Percentiles rank a stretch among this genome's conserved stretches.
These are phyloP conservation scores for Phymorhynchus buccinoides DNA, from an alignment of 1,140 invertebrate species.

Conservation along the genomic window DNA sequence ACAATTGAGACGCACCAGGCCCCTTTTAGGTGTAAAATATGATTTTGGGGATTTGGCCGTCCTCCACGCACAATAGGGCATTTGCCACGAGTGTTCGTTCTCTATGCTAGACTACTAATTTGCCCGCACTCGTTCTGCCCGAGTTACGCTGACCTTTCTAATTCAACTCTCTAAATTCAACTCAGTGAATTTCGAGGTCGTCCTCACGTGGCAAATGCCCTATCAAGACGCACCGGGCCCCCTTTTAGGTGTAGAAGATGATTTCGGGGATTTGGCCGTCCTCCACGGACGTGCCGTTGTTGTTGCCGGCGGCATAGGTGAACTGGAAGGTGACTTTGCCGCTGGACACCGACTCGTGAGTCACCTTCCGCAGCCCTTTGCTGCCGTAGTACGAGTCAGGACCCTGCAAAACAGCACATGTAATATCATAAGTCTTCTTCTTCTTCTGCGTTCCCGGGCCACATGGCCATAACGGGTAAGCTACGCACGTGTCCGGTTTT, in stretches of 20 bases:
- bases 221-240: neutral
- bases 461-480: too few relatives aligned
- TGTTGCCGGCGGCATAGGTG: slow-evolving; percentile 88
- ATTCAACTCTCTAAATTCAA: too few relatives aligned
- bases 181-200: too few relatives aligned
- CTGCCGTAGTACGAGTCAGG: slow-evolving; percentile 91
- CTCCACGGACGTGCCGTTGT: slow-evolving; percentile 92
- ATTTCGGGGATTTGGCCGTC: slow-evolving; percentile 93
- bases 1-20: slow-evolving; percentile 57
- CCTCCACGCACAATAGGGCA: slow-evolving; percentile 81
- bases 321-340: slow-evolving; percentile 89
- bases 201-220: too few relatives aligned
- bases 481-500: too few relatives aligned
- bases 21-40: slow-evolving; percentile 80
- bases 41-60: slow-evolving; percentile 92
- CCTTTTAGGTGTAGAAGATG: slow-evolving; percentile 80
- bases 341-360: slow-evolving; percentile 82
- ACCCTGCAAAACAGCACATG: slow-evolving; percentile 78
- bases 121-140: too few relatives aligned
- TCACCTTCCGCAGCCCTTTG: slow-evolving; percentile 85
- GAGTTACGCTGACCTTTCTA: too few relatives aligned
- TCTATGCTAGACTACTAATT: too few relatives aligned
- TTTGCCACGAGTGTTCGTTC: too few relatives aligned
- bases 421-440: too few relatives aligned
- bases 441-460: too few relatives aligned